Evolutionary conservation across 2,797 vertebrate genomes (phyloP).

Genomic region (Phoeniculus purpureus): DNA sequence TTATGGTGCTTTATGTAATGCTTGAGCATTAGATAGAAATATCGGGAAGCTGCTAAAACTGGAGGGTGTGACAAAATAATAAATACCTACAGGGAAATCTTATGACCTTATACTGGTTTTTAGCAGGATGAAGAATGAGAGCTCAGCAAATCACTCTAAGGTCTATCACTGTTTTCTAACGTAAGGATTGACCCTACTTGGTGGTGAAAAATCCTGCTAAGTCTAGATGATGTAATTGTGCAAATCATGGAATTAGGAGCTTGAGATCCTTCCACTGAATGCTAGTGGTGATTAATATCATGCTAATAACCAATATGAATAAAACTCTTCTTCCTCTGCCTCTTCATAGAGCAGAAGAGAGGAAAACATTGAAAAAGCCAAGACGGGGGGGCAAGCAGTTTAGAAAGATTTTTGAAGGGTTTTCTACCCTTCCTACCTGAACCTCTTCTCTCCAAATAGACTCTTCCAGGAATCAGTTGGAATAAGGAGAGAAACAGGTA

Average conservation of each 20-base stretch:
- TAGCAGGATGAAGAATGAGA: background rate
- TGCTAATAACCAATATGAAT: background rate
- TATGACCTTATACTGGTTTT: background rate
- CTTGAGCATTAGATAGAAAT: background rate
- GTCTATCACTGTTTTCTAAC: background rate
- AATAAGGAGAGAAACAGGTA: constrained; percentile 47
- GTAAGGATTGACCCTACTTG: background rate
- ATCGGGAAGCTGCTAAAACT: background rate
- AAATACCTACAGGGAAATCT: background rate
- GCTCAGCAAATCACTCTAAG: background rate
- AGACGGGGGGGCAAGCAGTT: background rate
- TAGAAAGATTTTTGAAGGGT: constrained; percentile 21
- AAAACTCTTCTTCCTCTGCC: background rate
- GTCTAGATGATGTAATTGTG: background rate
- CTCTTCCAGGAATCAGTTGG: constrained; percentile 28
- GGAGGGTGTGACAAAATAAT: background rate
- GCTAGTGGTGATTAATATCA: background rate
- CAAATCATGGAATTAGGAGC: background rate
- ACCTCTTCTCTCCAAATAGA: constrained; percentile 24
- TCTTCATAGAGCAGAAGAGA: background rate
- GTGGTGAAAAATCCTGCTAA: background rate
- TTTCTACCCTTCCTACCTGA: constrained; percentile 9
- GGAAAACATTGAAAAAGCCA: constrained; percentile 4
- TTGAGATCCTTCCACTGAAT: background rate
- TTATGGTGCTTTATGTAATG: background rate